These are phyloP conservation scores for Trichomycterus rosablanca DNA, from an alignment of 2,113 vertebrate genomes.

Conservation along the genomic window DNA sequence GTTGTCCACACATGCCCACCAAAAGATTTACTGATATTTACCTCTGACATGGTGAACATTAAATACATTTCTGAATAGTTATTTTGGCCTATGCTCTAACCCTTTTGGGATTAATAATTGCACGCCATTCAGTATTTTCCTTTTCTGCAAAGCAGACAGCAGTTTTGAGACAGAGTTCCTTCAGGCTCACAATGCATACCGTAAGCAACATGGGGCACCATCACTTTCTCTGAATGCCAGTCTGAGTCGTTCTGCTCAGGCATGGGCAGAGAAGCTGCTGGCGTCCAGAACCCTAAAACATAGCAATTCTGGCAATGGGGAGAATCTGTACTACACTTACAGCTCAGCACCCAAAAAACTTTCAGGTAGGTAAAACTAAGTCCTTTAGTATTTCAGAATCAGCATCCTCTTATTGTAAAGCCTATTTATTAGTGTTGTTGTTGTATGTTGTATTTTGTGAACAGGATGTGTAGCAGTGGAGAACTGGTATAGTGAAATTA, in stretches of 20 bases:
- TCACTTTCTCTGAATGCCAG: slow-evolving; percentile 45
- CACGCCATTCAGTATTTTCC: no score
- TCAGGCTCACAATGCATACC: slow-evolving; percentile 51
- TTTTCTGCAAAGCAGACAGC: slow-evolving; percentile 9
- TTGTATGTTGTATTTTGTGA: background rate
- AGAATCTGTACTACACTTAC: slow-evolving; percentile 58
- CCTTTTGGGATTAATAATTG: no score
- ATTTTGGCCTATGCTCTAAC: no score
- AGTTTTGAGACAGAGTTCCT: slow-evolving; percentile 50
- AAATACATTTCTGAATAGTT: no score
- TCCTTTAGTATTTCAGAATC: background rate
- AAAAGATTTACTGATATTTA: no score
- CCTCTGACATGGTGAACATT: no score
- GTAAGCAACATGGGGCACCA: slow-evolving; percentile 46
- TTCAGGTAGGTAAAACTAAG: background rate
- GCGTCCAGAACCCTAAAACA: slow-evolving; percentile 47
- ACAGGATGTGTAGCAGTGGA: slow-evolving; percentile 47
- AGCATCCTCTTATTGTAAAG: background rate
- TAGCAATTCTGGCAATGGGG: slow-evolving; percentile 48
- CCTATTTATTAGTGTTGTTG: background rate
- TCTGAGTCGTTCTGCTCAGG: slow-evolving; percentile 44
- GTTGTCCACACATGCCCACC: no score
- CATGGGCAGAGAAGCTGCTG: slow-evolving; percentile 55
- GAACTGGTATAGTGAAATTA: slow-evolving; percentile 50
- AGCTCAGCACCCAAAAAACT: slow-evolving; percentile 41